Percentiles rank a stretch among this genome's conserved stretches.
phyloP scores from a whole-genome alignment of 2,888 invertebrate genomes.

The Ceratothoa steindachneri region DNA sequence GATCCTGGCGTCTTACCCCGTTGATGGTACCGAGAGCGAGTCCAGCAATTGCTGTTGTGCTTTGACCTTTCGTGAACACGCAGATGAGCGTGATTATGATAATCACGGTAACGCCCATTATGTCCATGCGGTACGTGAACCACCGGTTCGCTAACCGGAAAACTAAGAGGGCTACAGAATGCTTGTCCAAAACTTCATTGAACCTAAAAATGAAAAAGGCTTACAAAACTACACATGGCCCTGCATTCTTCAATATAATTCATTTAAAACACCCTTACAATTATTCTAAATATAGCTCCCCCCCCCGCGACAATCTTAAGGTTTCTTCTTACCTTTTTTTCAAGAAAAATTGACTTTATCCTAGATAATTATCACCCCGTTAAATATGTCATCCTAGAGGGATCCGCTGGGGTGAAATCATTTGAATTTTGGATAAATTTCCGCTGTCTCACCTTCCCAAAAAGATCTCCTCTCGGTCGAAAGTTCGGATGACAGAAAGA shows the following conservation, averaged over 20 bases:
- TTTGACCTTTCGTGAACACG: slow-evolving; percentile 53
- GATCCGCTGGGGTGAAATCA: too few species aligned
- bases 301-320: too few species aligned
- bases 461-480: slow-evolving; percentile 54
- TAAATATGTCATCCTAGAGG: too few species aligned
- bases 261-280: too few species aligned
- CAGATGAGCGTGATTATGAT: slow-evolving; percentile 55
- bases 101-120: slow-evolving; percentile 53
- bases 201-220: slow-evolving; percentile 29
- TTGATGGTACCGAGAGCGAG: slow-evolving; percentile 58
- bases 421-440: too few species aligned
- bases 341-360: too few species aligned
- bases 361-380: too few species aligned
- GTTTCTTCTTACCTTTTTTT: too few species aligned
- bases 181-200: slow-evolving; percentile 51
- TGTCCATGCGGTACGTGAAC: slow-evolving; percentile 55
- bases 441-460: slow-evolving; percentile 51
- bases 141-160: slow-evolving; percentile 55
- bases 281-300: too few species aligned
- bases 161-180: slow-evolving; percentile 54
- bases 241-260: too few species aligned
- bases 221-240: too few species aligned
- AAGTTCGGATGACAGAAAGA: slow-evolving; percentile 56
- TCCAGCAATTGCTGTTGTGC: slow-evolving; percentile 57
- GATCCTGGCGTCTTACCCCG: slow-evolving; percentile 52